Evolutionary conservation across 2,797 vertebrate genomes (phyloP).

Genomic region (Thamnophis elegans): DNA sequence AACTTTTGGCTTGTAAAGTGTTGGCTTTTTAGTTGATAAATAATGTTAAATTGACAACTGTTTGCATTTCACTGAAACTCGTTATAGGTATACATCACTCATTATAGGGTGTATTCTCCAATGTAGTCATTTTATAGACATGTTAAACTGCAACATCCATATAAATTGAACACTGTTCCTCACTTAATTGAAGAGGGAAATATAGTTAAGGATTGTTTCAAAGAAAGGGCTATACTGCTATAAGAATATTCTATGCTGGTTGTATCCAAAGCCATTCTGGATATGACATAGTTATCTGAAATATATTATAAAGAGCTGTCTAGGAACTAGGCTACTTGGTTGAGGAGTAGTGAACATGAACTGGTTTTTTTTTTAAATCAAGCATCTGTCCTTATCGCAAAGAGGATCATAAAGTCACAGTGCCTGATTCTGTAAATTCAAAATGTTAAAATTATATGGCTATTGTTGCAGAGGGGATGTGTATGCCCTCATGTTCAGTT

Average conservation of each 20-base stretch:
- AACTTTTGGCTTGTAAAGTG: not conserved
- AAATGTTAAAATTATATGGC: not conserved
- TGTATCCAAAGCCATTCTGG: not conserved
- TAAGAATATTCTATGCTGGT: not conserved
- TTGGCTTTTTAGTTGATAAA: not conserved
- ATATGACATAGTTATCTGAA: not conserved
- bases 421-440: not conserved
- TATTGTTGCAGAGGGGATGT: not conserved
- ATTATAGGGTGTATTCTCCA: not conserved
- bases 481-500: not conserved
- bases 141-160: not conserved
- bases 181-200: not conserved
- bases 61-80: not conserved
- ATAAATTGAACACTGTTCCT: not conserved
- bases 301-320: not conserved
- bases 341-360: not conserved
- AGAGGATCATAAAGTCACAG: not conserved
- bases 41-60: not conserved
- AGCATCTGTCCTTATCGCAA: not conserved
- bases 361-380: not conserved
- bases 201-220: not conserved
- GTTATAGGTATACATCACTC: not conserved
- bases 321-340: not conserved
- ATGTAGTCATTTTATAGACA: not conserved
- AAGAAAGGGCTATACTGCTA: not conserved